These are phyloP conservation scores for Heliconius himera DNA, from an alignment of 1,140 invertebrate species.

Conservation along the genomic window DNA sequence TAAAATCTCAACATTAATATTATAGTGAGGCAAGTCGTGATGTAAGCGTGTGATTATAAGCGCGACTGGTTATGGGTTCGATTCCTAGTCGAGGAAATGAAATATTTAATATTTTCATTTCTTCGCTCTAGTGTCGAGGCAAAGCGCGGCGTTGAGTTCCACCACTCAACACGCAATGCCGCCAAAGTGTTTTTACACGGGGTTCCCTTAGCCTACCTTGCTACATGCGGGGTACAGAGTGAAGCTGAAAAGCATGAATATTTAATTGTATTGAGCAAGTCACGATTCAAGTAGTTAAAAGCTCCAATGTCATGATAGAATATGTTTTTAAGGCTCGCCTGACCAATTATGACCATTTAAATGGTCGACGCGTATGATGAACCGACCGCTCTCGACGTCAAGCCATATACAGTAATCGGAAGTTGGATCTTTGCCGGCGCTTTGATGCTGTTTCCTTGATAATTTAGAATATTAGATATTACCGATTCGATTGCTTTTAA, in stretches of 20 bases:
- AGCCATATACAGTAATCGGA: constrained; percentile 73
- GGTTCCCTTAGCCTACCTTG: too few species aligned
- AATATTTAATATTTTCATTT: too few species aligned
- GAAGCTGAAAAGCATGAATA: too few species aligned
- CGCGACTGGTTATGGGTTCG: too few species aligned
- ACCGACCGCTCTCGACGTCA: constrained; percentile 62
- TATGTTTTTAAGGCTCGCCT: constrained; percentile 62
- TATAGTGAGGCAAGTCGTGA: not conserved
- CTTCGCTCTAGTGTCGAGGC: too few species aligned
- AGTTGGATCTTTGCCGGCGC: constrained; percentile 61
- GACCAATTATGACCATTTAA: constrained; percentile 78
- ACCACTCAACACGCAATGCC: too few species aligned
- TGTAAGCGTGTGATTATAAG: too few species aligned
- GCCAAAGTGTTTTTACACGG: too few species aligned
- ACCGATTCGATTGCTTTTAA: constrained; percentile 39
- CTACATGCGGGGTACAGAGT: too few species aligned
- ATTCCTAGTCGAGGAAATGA: too few species aligned
- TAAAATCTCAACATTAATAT: constrained; percentile 35
- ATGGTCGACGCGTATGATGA: constrained; percentile 62
- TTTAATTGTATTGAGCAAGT: constrained; percentile 22
- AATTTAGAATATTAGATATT: constrained; percentile 64
- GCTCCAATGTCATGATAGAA: constrained; percentile 64
- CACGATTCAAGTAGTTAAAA: constrained; percentile 50
- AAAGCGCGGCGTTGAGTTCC: too few species aligned
- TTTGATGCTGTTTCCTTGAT: constrained; percentile 71